These are phyloP conservation scores for Suricata suricatta DNA, from an alignment of 2,113 vertebrate genomes.

Conservation along the genomic window DNA sequence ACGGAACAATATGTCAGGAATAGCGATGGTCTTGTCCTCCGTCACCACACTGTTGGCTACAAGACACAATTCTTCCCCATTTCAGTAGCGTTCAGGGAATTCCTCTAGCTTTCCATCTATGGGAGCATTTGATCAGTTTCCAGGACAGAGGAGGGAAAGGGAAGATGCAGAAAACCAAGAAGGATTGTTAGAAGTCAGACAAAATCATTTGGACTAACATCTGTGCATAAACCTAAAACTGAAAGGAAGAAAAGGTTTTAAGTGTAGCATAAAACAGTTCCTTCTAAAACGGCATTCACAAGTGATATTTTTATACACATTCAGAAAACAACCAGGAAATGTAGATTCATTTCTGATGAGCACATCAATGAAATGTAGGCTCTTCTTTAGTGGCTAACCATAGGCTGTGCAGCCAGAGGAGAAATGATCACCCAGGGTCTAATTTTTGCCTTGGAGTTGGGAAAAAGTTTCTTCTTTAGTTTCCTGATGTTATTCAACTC, in stretches of 20 bases:
- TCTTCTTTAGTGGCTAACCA: conserved; percentile 1
- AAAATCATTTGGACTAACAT: neutral
- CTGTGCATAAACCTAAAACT: neutral
- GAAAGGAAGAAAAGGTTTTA: neutral
- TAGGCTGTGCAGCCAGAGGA: neutral
- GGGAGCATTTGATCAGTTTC: neutral
- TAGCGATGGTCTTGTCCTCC: accelerated
- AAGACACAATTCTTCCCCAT: neutral
- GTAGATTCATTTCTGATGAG: conserved; percentile 26
- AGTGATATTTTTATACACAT: conserved; percentile 1
- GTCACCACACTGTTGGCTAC: neutral
- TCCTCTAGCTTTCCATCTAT: neutral
- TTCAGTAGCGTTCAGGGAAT: neutral
- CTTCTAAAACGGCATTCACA: neutral
- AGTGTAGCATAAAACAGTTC: neutral
- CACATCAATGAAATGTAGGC: neutral
- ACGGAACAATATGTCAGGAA: neutral
- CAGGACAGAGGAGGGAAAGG: neutral
- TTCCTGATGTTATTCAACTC: conserved; percentile 10
- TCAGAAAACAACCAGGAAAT: conserved; percentile 24
- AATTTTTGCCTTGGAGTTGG: conserved; percentile 36
- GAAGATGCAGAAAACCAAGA: neutral
- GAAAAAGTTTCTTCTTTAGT: conserved; percentile 43
- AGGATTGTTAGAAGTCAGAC: neutral
- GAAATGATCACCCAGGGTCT: conserved; percentile 51